Conservation (phyloP, 2,113 vertebrate species). For the Donacobius atricapilla region DNA sequence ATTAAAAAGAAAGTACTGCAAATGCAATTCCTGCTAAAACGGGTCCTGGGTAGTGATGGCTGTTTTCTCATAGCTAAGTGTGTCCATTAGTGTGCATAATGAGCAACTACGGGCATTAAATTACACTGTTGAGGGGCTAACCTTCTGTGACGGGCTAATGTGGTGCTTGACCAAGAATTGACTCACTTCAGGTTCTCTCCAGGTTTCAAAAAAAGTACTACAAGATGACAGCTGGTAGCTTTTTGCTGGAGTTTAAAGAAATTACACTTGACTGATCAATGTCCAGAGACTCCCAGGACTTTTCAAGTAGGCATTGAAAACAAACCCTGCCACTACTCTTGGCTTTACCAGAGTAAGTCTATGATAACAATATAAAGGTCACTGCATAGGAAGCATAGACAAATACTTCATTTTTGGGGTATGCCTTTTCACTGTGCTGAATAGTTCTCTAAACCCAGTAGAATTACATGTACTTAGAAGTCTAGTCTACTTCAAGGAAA, state of each 20-base stretch:
- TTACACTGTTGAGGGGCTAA: background rate
- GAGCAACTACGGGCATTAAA: background rate
- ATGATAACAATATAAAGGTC: background rate
- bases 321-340: background rate
- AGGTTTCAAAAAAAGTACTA: background rate
- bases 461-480: background rate
- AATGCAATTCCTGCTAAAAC: background rate
- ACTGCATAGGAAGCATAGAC: background rate
- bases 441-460: background rate
- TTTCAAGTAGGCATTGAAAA: background rate
- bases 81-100: background rate
- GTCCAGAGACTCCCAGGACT: background rate
- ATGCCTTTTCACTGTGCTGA: background rate
- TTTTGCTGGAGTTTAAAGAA: conserved; percentile 13
- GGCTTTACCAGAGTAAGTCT: background rate
- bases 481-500: background rate
- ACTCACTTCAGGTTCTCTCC: conserved; percentile 4
- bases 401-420: background rate
- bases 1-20: background rate
- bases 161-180: background rate
- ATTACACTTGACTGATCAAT: background rate
- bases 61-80: background rate
- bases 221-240: background rate
- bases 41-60: background rate
- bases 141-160: conserved; percentile 23